A percentile compares a stretch with the other conserved stretches of the same genome.
Conservation (phyloP, 1,140 invertebrate genomes). For the Hylaeus anthracinus region DNA sequence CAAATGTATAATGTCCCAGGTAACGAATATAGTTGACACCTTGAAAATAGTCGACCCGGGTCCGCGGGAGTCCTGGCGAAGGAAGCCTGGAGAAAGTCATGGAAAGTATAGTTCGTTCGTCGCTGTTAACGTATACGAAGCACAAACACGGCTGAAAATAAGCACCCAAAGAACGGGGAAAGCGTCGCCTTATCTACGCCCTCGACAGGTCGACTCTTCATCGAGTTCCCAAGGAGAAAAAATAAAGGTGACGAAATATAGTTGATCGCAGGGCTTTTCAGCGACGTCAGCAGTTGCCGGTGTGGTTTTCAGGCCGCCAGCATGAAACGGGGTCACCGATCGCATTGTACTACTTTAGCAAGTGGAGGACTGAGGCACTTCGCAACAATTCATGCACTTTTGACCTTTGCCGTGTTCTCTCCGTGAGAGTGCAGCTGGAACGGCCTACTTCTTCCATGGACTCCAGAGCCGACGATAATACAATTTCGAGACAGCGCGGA, state of each 20-base stretch:
- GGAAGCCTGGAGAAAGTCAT: too few species aligned
- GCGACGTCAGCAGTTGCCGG: slow-evolving; percentile 42
- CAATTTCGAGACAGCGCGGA: slow-evolving; percentile 34
- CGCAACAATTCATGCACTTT: slow-evolving; percentile 69
- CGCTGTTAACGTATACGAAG: background rate
- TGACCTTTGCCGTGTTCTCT: slow-evolving; percentile 56
- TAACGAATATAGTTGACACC: too few species aligned
- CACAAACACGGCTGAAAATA: background rate
- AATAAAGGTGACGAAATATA: slow-evolving; percentile 30
- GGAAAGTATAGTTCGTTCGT: background rate
- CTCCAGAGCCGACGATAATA: slow-evolving; percentile 34
- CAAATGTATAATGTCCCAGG: too few species aligned
- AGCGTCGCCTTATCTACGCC: background rate
- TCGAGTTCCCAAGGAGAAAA: background rate
- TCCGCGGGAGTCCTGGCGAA: too few species aligned
- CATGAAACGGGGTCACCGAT: slow-evolving; percentile 65
- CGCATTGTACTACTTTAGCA: slow-evolving; percentile 65
- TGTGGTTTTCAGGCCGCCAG: slow-evolving; percentile 50
- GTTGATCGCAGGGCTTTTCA: slow-evolving; percentile 44
- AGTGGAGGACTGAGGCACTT: slow-evolving; percentile 53
- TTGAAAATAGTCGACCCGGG: too few species aligned
- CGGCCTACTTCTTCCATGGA: slow-evolving; percentile 50
- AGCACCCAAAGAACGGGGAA: background rate
- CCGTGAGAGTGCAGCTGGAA: slow-evolving; percentile 43
- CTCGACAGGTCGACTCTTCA: background rate